Percentiles rank a stretch among this genome's conserved stretches.
phyloP scores from a whole-genome alignment of 2,888 invertebrate genomes.

The Vesta saturnalis region DNA sequence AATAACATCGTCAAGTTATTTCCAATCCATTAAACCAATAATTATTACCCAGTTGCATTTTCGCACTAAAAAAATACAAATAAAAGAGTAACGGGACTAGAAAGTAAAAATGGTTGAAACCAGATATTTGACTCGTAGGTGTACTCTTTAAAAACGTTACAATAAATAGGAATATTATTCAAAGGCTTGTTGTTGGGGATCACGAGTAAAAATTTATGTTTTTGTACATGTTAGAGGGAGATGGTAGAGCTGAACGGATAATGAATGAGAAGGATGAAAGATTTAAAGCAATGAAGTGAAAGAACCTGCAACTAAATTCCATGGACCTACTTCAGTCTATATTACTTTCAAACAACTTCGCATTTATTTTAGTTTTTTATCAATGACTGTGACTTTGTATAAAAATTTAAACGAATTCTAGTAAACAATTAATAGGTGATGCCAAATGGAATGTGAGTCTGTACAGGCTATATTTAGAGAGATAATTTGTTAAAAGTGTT shows the following conservation, averaged over 20 bases:
- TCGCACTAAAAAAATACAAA: not conserved
- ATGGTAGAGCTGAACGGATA: not conserved
- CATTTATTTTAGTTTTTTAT: not conserved
- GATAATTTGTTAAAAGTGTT: too few species aligned
- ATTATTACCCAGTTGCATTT: not conserved
- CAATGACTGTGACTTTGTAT: too few species aligned
- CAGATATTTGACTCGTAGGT: not conserved
- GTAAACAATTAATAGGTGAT: too few species aligned
- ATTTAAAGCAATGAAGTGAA: conserved; percentile 48
- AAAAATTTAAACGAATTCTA: too few species aligned
- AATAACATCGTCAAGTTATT: not conserved
- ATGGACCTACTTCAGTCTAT: conserved; percentile 54
- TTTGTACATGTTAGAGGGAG: not conserved
- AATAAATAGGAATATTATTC: conserved; percentile 1
- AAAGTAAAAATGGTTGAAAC: not conserved
- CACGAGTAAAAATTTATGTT: not conserved
- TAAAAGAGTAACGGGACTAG: not conserved
- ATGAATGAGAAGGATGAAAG: not conserved
- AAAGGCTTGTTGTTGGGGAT: not conserved
- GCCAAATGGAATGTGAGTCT: too few species aligned
- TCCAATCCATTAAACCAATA: not conserved
- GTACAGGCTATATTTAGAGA: too few species aligned
- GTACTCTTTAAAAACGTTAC: not conserved
- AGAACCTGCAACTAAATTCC: conserved; percentile 58
- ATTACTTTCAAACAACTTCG: conserved; percentile 36